A percentile compares a stretch with the other conserved stretches of the same genome.
Evolutionary conservation across 2,888 invertebrate genomes (phyloP).

Genomic region (Carcina quercana): DNA sequence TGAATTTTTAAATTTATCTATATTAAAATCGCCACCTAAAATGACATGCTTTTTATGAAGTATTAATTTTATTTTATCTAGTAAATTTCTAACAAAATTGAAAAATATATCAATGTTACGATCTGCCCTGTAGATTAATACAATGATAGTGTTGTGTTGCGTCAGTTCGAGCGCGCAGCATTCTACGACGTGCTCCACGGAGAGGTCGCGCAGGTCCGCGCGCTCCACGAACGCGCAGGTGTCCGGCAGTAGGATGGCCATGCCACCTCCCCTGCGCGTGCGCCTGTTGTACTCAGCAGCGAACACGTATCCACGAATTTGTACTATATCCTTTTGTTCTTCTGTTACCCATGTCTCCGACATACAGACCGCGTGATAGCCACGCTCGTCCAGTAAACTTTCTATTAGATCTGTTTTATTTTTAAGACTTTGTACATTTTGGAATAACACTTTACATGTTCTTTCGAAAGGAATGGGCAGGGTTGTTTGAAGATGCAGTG

Average conservation of each 20-base stretch:
- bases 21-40: no score
- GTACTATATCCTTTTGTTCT: slow-evolving; percentile 1
- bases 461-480: no score
- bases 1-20: no score
- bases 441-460: no score
- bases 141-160: not conserved
- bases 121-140: not conserved
- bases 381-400: slow-evolving; percentile 1
- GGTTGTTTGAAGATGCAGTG: no score
- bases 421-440: not conserved
- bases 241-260: slow-evolving; percentile 2
- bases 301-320: slow-evolving; percentile 4
- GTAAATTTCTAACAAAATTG: not conserved
- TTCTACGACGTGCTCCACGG: slow-evolving; percentile 9
- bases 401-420: slow-evolving; percentile 1
- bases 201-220: slow-evolving; percentile 4
- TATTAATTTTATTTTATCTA: not conserved
- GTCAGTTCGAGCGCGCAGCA: slow-evolving; percentile 9
- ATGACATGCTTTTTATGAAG: no score
- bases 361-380: slow-evolving; percentile 6
- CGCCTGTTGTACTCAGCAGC: slow-evolving; percentile 6
- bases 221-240: slow-evolving; percentile 1
- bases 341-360: slow-evolving; percentile 11
- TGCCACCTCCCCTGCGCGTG: slow-evolving; percentile 8
- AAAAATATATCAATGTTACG: no score